Base-by-base conservation (phyloP, 2,113 vertebrate species). In the Dendropsophus ebraccatus region DNA sequence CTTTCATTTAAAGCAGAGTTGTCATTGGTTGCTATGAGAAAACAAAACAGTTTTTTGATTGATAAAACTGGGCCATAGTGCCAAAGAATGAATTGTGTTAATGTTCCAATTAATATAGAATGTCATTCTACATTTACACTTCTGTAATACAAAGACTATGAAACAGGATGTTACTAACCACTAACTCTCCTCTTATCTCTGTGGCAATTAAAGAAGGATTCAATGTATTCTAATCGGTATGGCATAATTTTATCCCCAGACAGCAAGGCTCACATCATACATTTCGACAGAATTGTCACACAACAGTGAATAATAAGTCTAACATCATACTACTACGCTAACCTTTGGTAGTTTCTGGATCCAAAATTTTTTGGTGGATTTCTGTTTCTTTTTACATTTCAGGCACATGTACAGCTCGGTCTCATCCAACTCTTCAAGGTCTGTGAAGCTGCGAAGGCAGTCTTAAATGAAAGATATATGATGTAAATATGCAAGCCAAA, bases 311-410 rank as follows among this genome's bases (percentile, higher is more conserved):
- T 30, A 65, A 65, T 10, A 10, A 10, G 30, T 69, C 30, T 17
- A 69, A 14, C n/a, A 65, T 30, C 60, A 35, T 19, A 69, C 7
- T 8, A 32, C 1, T 30, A 13, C 3, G 10, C 88, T 1, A 81
- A 98, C 98, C 95, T 96, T 98, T 91, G 98, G 98, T 89, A 99
- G 93, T 91, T 98, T 98, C 82, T 98, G 97, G 89, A 99, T 94
- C 98, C 98, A 99, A 90, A 99, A 99, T 91, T 99, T 99, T 92
- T 99, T 99, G 2, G 98, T 99, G 88, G 97, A 99, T 89, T 99
- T 99, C 84, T 99, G 98, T 88, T 97, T 95, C 91, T 98, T 98
- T 93, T 97, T 98, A 92, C 98, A 99, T 85, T 97, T 99, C 83
- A 97, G 97, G 91, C 98, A 99, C 95, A 97, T 98, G 86, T 99